Evolutionary conservation across 2,113 vertebrate genomes (phyloP).

Genomic region (Campylomormyrus numenius): DNA sequence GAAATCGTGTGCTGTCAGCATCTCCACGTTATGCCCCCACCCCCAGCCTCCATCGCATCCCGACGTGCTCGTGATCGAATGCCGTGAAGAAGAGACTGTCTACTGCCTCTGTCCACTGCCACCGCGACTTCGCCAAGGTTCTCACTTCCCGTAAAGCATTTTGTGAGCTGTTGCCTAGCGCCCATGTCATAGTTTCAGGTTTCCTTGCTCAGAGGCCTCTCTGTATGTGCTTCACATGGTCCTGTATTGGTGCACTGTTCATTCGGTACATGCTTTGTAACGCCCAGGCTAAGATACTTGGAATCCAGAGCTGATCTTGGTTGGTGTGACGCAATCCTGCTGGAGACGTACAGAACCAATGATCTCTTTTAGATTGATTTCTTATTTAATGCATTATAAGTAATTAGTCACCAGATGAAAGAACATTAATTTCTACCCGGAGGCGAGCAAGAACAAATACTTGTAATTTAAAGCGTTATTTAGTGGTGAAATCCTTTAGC

Average conservation of each 20-base stretch:
- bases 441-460: conserved; percentile 47
- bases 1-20: not conserved
- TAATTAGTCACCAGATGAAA: conserved; percentile 56
- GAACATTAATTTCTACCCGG: conserved; percentile 51
- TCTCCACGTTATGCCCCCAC: not conserved
- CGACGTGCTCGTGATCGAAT: conserved; percentile 37
- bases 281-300: not conserved
- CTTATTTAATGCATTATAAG: conserved; percentile 51
- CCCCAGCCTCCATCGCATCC: conserved; percentile 44
- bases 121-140: conserved; percentile 31
- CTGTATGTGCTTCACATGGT: not conserved
- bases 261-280: not conserved
- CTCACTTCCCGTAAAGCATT: conserved; percentile 32
- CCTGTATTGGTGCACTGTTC: not conserved
- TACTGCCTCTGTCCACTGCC: conserved; percentile 13
- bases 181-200: not conserved
- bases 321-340: conserved; percentile 2
- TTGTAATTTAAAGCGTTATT: conserved; percentile 36
- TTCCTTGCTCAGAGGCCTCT: not conserved
- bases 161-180: not conserved
- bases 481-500: conserved; percentile 24
- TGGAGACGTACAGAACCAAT: conserved; percentile 1
- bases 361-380: conserved; percentile 36
- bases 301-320: not conserved
- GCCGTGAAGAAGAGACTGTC: conserved; percentile 31